Conservation (phyloP, 2,113 vertebrate genomes). For the Stegastes partitus region DNA sequence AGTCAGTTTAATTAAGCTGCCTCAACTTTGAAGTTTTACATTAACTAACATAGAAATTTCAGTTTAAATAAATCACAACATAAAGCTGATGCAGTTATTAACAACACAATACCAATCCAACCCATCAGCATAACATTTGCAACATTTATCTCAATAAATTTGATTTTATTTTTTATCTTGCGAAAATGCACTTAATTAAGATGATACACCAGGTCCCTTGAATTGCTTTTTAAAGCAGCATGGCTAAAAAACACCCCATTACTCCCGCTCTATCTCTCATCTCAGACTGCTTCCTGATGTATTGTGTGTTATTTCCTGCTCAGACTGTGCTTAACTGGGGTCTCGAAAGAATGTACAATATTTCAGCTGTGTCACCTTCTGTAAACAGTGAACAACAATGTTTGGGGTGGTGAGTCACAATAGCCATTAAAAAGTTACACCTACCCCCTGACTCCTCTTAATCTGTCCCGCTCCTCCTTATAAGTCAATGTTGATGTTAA, state of each 20-base stretch:
- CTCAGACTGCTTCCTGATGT: constrained; percentile 54
- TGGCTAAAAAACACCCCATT: not conserved
- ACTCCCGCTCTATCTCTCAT: constrained; percentile 36
- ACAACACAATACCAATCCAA: too few species aligned
- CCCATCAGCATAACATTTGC: too few species aligned
- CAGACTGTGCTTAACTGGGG: constrained; percentile 36
- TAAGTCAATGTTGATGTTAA: constrained; percentile 83
- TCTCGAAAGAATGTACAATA: constrained; percentile 56
- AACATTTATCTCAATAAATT: too few species aligned
- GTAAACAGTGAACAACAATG: constrained; percentile 66
- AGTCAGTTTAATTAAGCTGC: too few species aligned
- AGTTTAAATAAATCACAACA: too few species aligned
- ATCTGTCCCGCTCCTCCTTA: constrained; percentile 80
- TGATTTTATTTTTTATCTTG: too few species aligned
- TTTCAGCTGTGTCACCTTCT: constrained; percentile 49
- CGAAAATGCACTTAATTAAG: too few species aligned
- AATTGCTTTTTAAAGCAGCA: not conserved
- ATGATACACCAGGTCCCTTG: too few species aligned
- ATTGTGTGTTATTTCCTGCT: constrained; percentile 70
- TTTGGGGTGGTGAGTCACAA: constrained; percentile 67
- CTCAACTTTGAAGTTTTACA: too few species aligned
- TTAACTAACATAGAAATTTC: too few species aligned
- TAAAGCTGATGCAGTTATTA: too few species aligned
- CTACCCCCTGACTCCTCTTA: constrained; percentile 24
- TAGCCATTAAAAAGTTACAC: constrained; percentile 52